Evolutionary conservation across 2,113 vertebrate genomes (phyloP), one percentile per base, ranked within the genome.

Genomic region (Dicentrarchus labrax): DNA sequence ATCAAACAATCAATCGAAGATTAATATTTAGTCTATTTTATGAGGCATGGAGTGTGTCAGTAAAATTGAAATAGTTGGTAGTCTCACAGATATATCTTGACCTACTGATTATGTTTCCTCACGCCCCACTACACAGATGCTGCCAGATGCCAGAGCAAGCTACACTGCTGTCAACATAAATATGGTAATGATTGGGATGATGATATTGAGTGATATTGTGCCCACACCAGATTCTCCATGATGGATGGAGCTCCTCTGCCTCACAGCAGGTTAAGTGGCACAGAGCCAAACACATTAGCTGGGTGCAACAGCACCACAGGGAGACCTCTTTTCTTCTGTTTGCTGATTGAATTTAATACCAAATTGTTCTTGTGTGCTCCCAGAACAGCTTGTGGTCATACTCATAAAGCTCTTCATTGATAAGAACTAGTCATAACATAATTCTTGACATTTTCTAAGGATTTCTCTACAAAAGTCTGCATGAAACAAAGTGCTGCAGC

Each of bases 281-380:
- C 45, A 22, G 4, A 69, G 48, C 57, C 76, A 85, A 57, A 75
- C 39, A 59, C 24, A 62, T 80, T 43, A 70, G 36, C 1, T 0
- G 48, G 9, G 5, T 47, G 41, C n/a, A 38, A 17, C 48, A 12
- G 45, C 16, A 47, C 36, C 21, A 67, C 47, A 57, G 10, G 9
- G 38, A 69, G 38, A 38, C 30, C 54, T 39, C 1, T 38, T 66
- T 24, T 61, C 13, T 75, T 74, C 8, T 39, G 19, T 22, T 78
- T 54, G 21, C 54, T 74, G 54, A 36, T 22, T 76, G 50, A 36
- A 77, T 24, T 7, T 30, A 16, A 41, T 21, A 41, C 8, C 38
- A 67, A 50, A 50, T 11, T 0, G 2, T 41, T 2, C 10, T 43
- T 19, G 7, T 57, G 45, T 21, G 45, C 21, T 11, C 53, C 4